phyloP scores from a whole-genome alignment of 2,888 invertebrate species.

The Mellilla xanthometata region DNA sequence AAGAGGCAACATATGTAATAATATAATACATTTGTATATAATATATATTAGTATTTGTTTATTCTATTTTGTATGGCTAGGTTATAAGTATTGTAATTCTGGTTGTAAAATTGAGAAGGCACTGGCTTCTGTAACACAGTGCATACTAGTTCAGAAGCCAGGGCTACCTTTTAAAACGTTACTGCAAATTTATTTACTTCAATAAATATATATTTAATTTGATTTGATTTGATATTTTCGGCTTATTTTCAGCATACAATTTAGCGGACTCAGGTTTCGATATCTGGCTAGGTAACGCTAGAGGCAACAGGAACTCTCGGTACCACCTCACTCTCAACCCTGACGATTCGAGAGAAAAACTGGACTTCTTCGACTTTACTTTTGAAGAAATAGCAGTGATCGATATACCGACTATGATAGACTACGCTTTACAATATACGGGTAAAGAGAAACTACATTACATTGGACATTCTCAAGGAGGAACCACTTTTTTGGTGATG shows the following conservation, averaged over 20 bases:
- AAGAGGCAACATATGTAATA: too few species aligned
- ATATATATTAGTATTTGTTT: too few species aligned
- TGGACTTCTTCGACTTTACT: constrained; percentile 59
- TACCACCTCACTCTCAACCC: constrained; percentile 73
- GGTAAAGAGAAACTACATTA: constrained; percentile 54
- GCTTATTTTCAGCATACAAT: constrained; percentile 81
- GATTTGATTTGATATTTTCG: background rate
- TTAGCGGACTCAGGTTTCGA: constrained; percentile 86
- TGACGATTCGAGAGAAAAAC: constrained; percentile 39
- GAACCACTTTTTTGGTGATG: constrained; percentile 56
- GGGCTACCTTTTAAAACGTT: too few species aligned
- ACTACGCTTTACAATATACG: constrained; percentile 52
- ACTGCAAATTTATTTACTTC: too few species aligned
- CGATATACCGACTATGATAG: constrained; percentile 64
- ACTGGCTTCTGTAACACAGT: too few species aligned
- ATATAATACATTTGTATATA: too few species aligned
- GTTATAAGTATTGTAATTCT: too few species aligned
- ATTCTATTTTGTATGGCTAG: too few species aligned
- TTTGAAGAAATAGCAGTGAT: constrained; percentile 62
- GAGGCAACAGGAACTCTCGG: constrained; percentile 88
- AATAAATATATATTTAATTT: too few species aligned
- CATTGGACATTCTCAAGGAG: constrained; percentile 71
- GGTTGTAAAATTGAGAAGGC: too few species aligned
- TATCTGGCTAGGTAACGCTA: constrained; percentile 92
- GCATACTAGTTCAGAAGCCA: too few species aligned